A percentile compares a stretch with the other conserved stretches of the same genome.
Conservation (phyloP, 2,888 invertebrate genomes). For the Hecatera dysodea region DNA sequence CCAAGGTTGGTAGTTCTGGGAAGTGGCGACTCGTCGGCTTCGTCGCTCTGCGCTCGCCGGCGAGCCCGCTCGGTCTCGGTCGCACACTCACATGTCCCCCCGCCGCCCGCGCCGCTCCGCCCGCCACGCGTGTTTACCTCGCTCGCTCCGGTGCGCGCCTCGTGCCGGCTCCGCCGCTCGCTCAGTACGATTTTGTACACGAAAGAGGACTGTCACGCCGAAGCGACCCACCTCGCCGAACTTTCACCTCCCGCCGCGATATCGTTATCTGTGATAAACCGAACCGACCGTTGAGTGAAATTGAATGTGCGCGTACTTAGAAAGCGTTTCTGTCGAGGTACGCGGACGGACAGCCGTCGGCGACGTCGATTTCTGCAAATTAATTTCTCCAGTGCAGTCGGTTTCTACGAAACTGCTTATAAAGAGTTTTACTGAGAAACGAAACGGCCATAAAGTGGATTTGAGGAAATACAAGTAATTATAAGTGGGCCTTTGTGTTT, state of each 20-base stretch:
- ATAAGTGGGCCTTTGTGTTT: constrained; percentile 88
- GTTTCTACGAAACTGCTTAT: constrained; percentile 89
- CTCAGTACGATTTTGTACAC: constrained; percentile 81
- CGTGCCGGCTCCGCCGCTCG: constrained; percentile 67
- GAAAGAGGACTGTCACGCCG: constrained; percentile 78
- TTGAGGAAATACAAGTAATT: constrained; percentile 89
- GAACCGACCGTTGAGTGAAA: constrained; percentile 84
- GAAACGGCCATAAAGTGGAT: constrained; percentile 89
- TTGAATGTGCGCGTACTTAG: constrained; percentile 88
- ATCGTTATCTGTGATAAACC: constrained; percentile 87
- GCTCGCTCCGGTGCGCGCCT: constrained; percentile 65
- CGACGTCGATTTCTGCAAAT: constrained; percentile 87
- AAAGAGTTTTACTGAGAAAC: constrained; percentile 89
- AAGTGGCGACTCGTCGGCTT: constrained; percentile 81
- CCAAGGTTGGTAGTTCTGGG: constrained; percentile 88
- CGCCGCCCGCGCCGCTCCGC: constrained; percentile 59
- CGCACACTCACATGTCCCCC: constrained; percentile 68
- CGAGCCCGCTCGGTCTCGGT: constrained; percentile 69
- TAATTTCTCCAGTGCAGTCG: constrained; percentile 88
- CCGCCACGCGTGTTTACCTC: constrained; percentile 73
- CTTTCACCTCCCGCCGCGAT: constrained; percentile 89
- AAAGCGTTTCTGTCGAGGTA: constrained; percentile 83
- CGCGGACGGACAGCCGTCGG: constrained; percentile 80
- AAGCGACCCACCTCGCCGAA: constrained; percentile 78
- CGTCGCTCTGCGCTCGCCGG: constrained; percentile 63